Percentiles rank a stretch among this genome's conserved stretches.
phyloP scores from a whole-genome alignment of 2,113 vertebrate genomes.

The Apodemus speciosus region DNA sequence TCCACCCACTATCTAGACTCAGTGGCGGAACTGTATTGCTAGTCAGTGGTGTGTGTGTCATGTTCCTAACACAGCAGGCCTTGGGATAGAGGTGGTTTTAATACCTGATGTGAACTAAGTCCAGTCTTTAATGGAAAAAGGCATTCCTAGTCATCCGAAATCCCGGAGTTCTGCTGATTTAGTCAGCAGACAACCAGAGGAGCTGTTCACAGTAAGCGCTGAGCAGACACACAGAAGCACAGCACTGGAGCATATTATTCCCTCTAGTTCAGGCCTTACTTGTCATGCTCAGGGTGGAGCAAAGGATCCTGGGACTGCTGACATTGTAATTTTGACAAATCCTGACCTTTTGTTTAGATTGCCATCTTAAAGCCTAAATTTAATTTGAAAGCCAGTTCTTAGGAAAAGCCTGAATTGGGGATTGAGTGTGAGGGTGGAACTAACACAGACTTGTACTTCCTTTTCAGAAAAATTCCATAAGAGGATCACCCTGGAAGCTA shows the following conservation, averaged over 20 bases:
- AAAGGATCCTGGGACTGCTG: background rate
- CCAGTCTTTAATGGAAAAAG: background rate
- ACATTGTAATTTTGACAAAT: background rate
- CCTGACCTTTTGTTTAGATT: conserved; percentile 33
- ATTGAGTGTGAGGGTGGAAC: background rate
- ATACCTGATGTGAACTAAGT: conserved; percentile 29
- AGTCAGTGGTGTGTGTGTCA: background rate
- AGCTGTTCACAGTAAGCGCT: background rate
- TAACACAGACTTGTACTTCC: conserved; percentile 33
- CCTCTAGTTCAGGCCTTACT: background rate
- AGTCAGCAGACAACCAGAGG: background rate
- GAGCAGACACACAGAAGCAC: background rate
- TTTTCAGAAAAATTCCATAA: conserved; percentile 50
- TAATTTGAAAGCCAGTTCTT: conserved; percentile 69
- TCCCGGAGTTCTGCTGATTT: background rate
- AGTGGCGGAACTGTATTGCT: background rate
- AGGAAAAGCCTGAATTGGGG: too few species aligned
- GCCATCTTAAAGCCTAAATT: conserved; percentile 24
- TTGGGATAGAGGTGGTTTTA: background rate
- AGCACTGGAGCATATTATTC: background rate
- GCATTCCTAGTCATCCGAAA: background rate
- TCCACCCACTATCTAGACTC: background rate
- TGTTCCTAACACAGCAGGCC: background rate
- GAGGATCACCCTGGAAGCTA: background rate
- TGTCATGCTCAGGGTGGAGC: background rate